phyloP scores from a whole-genome alignment of 2,797 vertebrate genomes.

The Acipenser oxyrinchus region DNA sequence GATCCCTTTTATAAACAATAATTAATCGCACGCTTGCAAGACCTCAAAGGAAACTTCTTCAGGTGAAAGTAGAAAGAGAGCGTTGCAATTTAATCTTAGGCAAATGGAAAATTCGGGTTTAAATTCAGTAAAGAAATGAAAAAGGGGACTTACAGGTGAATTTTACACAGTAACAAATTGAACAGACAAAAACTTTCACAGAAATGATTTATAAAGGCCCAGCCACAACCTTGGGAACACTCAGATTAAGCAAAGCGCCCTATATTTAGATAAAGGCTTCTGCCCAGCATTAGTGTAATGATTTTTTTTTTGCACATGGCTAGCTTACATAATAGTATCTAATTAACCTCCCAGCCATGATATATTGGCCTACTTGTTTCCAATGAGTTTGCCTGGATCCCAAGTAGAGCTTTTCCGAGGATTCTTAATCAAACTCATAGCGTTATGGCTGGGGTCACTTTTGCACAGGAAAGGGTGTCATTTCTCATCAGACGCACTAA shows the following conservation, averaged over 20 bases:
- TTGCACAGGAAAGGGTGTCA: conserved; percentile 32
- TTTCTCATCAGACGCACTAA: conserved; percentile 40
- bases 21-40: too few relatives aligned
- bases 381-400: conserved; percentile 35
- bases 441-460: conserved; percentile 43
- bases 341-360: conserved; percentile 42
- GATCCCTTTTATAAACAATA: too few relatives aligned
- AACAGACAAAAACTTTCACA: conserved; percentile 17
- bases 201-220: conserved; percentile 24
- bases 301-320: conserved; percentile 40
- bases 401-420: conserved; percentile 35
- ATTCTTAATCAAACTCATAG: conserved; percentile 50
- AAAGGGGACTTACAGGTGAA: too few relatives aligned
- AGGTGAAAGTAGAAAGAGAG: too few relatives aligned
- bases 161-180: neutral
- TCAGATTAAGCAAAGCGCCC: conserved; percentile 25
- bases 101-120: too few relatives aligned
- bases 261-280: conserved; percentile 34
- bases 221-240: conserved; percentile 27
- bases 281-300: conserved; percentile 30
- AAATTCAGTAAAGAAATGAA: too few relatives aligned
- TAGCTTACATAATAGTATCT: conserved; percentile 49
- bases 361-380: conserved; percentile 43
- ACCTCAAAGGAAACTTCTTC: too few relatives aligned
- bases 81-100: too few relatives aligned